Base-by-base conservation (phyloP, 2,797 vertebrate genomes). In the Florisuga fusca region DNA sequence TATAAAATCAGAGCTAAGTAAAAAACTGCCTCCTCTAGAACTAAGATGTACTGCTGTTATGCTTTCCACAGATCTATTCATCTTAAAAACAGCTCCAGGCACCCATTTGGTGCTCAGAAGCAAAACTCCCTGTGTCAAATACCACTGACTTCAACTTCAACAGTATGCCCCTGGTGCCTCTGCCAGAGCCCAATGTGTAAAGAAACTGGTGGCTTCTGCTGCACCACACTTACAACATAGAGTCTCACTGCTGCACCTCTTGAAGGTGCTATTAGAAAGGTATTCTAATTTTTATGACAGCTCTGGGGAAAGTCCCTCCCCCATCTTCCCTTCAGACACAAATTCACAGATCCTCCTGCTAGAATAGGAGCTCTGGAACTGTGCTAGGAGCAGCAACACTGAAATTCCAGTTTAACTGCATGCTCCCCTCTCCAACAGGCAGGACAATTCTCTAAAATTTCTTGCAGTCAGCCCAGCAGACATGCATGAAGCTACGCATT, bases 21-120 rank as follows among this genome's bases (percentile, higher is more conserved):
- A 85, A 94, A 92, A 97, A 54, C 76, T 63, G 79, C 59, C 68
- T 91, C 88, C 87, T 76, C 54, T 57, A 51, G 67, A 93, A 73
- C 55, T 71, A 84, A 76, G 36, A 33, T 29, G 27, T 34, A 76
- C 46, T 72, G 79, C 51, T 93, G 66, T 33, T 81, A 86, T 26
- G 73, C 43, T 82, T 38, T n/a, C 69, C 69, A 84, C 63, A 67
- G 76, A 85, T 87, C 82, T 92, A 87, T 90, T 89, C 88, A 45
- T 90, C 84, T 94, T 64, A 59, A 86, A 95, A 46, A 31, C 46
- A 81, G 67, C 77, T 86, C 89, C 54, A 94, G 88, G 86, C 71
- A 82, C 33, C 53, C 71, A 33, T 72, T 76, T 54, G 41, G 66
- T 27, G 58, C 41, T 91, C 57, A 36, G 59, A 86, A 87, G 71